Conservation (phyloP, 2,888 invertebrate species). For the Dasysyrphus tricinctus region DNA sequence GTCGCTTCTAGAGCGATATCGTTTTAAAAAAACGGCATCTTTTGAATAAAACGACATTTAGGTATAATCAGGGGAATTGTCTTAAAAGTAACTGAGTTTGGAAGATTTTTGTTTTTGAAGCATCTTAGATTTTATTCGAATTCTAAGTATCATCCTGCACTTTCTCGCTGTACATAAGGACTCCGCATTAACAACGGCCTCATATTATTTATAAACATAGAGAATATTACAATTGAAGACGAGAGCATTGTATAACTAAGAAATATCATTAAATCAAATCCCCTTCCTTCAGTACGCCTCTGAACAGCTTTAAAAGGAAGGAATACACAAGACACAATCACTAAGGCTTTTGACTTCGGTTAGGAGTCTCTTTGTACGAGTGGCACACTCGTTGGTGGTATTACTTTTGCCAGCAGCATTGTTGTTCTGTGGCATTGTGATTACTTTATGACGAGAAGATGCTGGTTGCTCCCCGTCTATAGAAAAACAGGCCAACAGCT, state of each 20-base stretch:
- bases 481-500: background rate
- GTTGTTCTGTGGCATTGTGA: slow-evolving; percentile 54
- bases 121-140: too few relatives aligned
- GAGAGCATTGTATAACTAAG: background rate
- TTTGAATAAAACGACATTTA: too few relatives aligned
- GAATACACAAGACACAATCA: slow-evolving; percentile 15
- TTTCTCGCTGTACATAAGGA: too few relatives aligned
- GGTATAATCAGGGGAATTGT: too few relatives aligned
- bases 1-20: too few relatives aligned
- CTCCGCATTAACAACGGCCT: background rate
- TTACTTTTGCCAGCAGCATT: slow-evolving; percentile 61
- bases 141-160: too few relatives aligned
- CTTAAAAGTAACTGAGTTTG: too few relatives aligned
- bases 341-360: slow-evolving; percentile 61
- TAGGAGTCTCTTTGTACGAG: slow-evolving; percentile 12
- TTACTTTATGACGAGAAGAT: slow-evolving; percentile 60
- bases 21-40: too few relatives aligned
- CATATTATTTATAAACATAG: background rate
- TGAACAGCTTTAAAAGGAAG: background rate
- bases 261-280: background rate
- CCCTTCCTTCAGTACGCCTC: slow-evolving; percentile 4
- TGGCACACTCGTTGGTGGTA: slow-evolving; percentile 44
- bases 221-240: background rate
- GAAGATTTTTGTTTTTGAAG: too few relatives aligned
- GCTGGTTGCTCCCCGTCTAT: background rate